phyloP scores from a whole-genome alignment of 1,140 invertebrate genomes.

The Chelonus insularis region DNA sequence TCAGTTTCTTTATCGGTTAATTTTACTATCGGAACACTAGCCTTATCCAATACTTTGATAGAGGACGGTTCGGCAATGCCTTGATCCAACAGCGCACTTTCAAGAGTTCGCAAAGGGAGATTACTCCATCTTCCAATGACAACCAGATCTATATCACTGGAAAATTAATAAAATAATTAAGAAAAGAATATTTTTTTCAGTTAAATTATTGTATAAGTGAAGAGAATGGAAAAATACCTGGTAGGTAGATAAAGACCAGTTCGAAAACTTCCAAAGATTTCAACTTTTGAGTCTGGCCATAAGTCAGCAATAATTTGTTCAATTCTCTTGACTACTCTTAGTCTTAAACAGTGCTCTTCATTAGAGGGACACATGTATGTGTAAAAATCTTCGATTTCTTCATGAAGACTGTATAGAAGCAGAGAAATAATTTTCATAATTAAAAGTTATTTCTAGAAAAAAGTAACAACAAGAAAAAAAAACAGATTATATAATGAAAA shows the following conservation, averaged over 20 bases:
- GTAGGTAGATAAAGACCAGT: conserved; percentile 95
- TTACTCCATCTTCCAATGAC: conserved; percentile 94
- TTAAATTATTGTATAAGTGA: background rate
- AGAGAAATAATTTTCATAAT: conserved; percentile 10
- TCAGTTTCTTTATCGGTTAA: conserved; percentile 93
- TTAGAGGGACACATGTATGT: conserved; percentile 89
- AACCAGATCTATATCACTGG: conserved; percentile 96
- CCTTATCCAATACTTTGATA: conserved; percentile 95
- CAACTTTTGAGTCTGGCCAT: conserved; percentile 89
- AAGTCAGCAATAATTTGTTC: conserved; percentile 81
- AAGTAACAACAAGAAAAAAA: conserved; percentile 9
- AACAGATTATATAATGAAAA: background rate
- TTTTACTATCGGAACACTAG: conserved; percentile 97
- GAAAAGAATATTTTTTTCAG: no score
- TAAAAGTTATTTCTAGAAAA: no score
- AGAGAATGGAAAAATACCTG: conserved; percentile 59
- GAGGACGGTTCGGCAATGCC: conserved; percentile 85
- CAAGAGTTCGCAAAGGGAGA: conserved; percentile 85
- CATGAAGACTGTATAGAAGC: conserved; percentile 74
- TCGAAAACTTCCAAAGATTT: conserved; percentile 94
- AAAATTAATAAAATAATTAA: no score
- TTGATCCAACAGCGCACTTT: conserved; percentile 84
- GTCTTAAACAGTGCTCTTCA: conserved; percentile 84
- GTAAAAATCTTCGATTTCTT: conserved; percentile 97
- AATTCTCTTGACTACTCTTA: conserved; percentile 86